A percentile compares a stretch with the other conserved stretches of the same genome.
Conservation (phyloP, 2,888 invertebrate genomes). For the Acanthosoma haemorrhoidale region DNA sequence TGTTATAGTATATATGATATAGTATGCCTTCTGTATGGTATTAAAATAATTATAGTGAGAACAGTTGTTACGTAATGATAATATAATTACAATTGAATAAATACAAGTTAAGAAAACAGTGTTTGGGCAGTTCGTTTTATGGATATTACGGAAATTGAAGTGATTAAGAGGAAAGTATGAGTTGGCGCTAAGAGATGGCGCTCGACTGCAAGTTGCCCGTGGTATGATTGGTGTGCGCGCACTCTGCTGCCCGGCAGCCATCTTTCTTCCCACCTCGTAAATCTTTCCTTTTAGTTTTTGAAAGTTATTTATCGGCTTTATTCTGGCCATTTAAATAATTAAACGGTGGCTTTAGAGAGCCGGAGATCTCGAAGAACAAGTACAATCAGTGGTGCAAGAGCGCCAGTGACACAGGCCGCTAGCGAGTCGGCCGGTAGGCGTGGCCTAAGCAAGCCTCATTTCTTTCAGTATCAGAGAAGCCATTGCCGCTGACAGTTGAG, state of each 20-base stretch:
- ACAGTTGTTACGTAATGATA: too few relatives aligned
- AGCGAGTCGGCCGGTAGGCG: conserved; percentile 31
- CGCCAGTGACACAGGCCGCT: not conserved
- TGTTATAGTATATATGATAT: too few relatives aligned
- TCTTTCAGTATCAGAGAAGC: conserved; percentile 28
- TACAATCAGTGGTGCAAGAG: not conserved
- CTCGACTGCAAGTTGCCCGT: conserved; percentile 14
- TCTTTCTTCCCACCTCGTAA: conserved; percentile 34
- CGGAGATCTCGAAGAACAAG: too few relatives aligned
- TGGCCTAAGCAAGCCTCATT: conserved; percentile 28
- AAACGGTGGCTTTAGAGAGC: too few relatives aligned
- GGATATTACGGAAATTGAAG: not conserved
- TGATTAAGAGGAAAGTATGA: not conserved
- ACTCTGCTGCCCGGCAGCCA: conserved; percentile 33
- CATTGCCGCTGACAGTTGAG: conserved; percentile 2
- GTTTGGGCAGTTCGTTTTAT: too few relatives aligned
- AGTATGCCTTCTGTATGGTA: too few relatives aligned
- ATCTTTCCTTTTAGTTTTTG: conserved; percentile 33
- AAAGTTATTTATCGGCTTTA: conserved; percentile 27
- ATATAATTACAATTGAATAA: too few relatives aligned
- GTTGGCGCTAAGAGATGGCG: conserved; percentile 26
- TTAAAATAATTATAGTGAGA: too few relatives aligned
- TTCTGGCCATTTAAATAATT: not conserved
- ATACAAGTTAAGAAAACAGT: too few relatives aligned
- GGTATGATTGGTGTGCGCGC: conserved; percentile 28